Evolutionary conservation across 2,113 vertebrate genomes (phyloP).

Genomic region (Conger conger): DNA sequence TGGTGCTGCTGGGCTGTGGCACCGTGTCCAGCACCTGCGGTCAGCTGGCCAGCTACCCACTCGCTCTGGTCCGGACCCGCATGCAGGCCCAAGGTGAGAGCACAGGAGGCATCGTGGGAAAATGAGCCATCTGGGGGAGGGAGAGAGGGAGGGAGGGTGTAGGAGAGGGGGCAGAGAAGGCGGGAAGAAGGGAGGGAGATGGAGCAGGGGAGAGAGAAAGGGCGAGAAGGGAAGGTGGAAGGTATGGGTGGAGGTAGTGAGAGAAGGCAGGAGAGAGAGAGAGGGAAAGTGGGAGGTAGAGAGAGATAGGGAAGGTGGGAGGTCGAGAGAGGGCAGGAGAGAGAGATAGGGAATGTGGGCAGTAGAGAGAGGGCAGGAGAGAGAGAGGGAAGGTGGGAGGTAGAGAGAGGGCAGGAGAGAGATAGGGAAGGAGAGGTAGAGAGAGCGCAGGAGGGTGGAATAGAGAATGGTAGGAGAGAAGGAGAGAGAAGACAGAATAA

Average conservation of each 20-base stretch:
- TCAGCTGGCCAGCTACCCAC: conserved; percentile 88
- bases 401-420: too few relatives aligned
- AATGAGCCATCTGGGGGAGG: background rate
- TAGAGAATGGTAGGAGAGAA: too few relatives aligned
- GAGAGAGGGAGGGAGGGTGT: background rate
- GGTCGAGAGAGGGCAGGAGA: too few relatives aligned
- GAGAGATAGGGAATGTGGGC: too few relatives aligned
- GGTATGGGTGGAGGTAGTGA: too few relatives aligned
- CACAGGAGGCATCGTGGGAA: background rate
- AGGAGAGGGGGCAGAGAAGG: background rate
- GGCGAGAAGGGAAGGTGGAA: too few relatives aligned
- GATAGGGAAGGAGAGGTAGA: too few relatives aligned
- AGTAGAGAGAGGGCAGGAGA: too few relatives aligned
- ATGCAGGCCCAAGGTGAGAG: conserved; percentile 91
- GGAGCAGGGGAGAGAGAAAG: background rate
- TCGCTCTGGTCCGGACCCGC: conserved; percentile 85
- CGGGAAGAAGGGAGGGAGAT: background rate
- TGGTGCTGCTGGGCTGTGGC: conserved; percentile 84
- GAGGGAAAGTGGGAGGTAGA: too few relatives aligned
- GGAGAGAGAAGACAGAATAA: too few relatives aligned
- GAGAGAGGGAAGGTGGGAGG: too few relatives aligned
- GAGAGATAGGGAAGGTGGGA: background rate
- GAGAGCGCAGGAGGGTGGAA: too few relatives aligned
- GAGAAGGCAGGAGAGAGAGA: background rate
- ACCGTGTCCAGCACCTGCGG: conserved; percentile 90